Percentiles rank a stretch among this genome's conserved stretches.
phyloP scores from a whole-genome alignment of 1,140 invertebrate species.

The Tribolium madens region DNA sequence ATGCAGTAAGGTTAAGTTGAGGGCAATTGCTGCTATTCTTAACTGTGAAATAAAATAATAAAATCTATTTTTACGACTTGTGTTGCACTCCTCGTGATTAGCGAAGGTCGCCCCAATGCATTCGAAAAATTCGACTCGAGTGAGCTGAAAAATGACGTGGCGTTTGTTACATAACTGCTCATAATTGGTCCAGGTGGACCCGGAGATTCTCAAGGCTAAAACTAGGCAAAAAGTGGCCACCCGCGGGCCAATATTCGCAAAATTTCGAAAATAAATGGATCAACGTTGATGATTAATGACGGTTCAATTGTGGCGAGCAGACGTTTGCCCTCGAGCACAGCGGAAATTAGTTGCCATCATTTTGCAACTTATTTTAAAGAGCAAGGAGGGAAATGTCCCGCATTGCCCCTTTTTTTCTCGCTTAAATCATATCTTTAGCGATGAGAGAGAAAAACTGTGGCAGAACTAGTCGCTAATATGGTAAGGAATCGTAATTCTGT shows the following conservation, averaged over 20 bases:
- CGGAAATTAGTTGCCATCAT: conserved; percentile 39
- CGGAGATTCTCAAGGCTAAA: neutral
- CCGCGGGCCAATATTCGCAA: neutral
- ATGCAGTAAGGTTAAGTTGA: conserved; percentile 36
- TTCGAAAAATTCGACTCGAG: too few relatives aligned
- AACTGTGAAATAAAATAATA: conserved; percentile 33
- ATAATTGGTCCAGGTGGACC: neutral
- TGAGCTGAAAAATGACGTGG: neutral
- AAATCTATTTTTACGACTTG: conserved; percentile 18
- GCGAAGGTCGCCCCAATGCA: conserved; percentile 12
- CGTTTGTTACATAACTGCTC: neutral
- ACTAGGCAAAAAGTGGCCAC: neutral
- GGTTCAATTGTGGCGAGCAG: conserved; percentile 26
- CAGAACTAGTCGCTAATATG: neutral
- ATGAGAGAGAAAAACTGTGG: neutral
- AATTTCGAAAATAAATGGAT: too few relatives aligned
- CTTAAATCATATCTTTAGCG: too few relatives aligned
- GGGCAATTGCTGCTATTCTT: conserved; percentile 31
- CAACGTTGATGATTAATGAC: conserved; percentile 17
- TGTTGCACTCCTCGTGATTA: conserved; percentile 22
- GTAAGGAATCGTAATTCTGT: conserved; percentile 13
- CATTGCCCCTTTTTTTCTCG: neutral
- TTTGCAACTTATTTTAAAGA: conserved; percentile 9
- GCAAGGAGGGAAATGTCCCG: neutral
- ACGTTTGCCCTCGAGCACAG: conserved; percentile 5